Base-by-base conservation (phyloP, 2,113 vertebrate genomes). In the Seriola aureovittata region DNA sequence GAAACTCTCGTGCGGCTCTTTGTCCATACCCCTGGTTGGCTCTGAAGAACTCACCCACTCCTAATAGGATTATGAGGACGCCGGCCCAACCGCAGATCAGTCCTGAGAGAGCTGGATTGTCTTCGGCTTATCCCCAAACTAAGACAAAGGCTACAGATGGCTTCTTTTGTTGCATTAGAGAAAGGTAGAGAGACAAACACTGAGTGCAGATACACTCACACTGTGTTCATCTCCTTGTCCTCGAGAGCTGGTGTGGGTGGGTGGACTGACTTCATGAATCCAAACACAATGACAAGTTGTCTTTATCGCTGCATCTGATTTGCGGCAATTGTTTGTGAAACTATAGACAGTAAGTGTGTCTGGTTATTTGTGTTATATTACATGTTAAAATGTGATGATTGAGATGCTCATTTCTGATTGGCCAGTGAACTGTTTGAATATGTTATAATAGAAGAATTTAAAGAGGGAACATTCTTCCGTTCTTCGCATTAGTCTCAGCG, bases 41-140 rank as follows among this genome's bases (percentile, higher is more conserved):
- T 88, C 77, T 81, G 68, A 89, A 91, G 82, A 91, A 85, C 85
- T 91, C 85, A 64, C 76, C 81, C 85, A 50, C 81, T 83, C 38
- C 73, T 92, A 91, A 95, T 92, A 91, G 93, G 94, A 94, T 95
- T 95, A 95, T 11, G 16, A 81, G 82, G 72, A 92, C 23, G 21
- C 50, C 34, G 57, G 73, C 60, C 79, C 69, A 71, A 80, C 70
- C 48, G 8, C 84, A 80, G 80, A 91, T 86, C 82, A 90, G 86
- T 82, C 82, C 85, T 60, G 58, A 65, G 86, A 92, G 81, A 76
- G 60, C 55, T 83, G 90, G 88, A 88, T 83, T 81, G 90, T 77
- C 83, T 89, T 78, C 48, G 13, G 91, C 75, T 91, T 90, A 91
- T 91, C 84, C 89, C 73, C n/a, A 17, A 71, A 74, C 80, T 88